Percentiles rank a stretch among this genome's conserved stretches.
These are phyloP conservation scores for Maccullochella peelii DNA, from an alignment of 2,113 vertebrate species.

Conservation along the genomic window DNA sequence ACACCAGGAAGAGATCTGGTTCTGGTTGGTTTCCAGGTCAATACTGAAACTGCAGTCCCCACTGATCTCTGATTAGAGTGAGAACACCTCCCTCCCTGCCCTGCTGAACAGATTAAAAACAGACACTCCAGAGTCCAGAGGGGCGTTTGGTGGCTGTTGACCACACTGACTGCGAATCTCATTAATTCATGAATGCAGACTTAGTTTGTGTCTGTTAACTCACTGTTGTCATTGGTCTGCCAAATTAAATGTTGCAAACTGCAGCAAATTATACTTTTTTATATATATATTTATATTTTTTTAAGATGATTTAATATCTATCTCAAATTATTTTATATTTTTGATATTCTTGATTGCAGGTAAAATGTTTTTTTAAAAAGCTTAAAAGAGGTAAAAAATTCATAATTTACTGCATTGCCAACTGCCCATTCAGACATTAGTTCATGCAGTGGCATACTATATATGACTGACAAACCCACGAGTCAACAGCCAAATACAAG, in stretches of 20 bases:
- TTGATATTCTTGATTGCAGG: background rate
- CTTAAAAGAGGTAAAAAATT: no score
- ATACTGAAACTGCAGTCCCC: conserved; percentile 11
- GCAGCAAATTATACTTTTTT: background rate
- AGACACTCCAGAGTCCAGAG: background rate
- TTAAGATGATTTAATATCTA: background rate
- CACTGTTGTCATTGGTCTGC: background rate
- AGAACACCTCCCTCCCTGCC: conserved; percentile 21
- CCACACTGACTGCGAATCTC: background rate
- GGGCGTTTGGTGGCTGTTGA: background rate
- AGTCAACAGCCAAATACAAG: background rate
- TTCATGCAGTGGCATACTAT: background rate
- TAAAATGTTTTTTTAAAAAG: background rate
- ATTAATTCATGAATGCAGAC: background rate
- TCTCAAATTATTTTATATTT: background rate
- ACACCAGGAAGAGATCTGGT: conserved; percentile 24
- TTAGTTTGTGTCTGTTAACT: background rate
- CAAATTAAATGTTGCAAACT: background rate
- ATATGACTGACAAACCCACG: background rate
- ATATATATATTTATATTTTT: no score
- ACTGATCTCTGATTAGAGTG: conserved; percentile 44
- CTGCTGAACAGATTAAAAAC: conserved; percentile 35
- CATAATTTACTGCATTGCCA: background rate
- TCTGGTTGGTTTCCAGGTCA: conserved; percentile 49
- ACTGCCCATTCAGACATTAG: background rate